These are phyloP conservation scores for Pseudachorutes palmiensis DNA, from an alignment of 1,140 invertebrate species.

Conservation along the genomic window DNA sequence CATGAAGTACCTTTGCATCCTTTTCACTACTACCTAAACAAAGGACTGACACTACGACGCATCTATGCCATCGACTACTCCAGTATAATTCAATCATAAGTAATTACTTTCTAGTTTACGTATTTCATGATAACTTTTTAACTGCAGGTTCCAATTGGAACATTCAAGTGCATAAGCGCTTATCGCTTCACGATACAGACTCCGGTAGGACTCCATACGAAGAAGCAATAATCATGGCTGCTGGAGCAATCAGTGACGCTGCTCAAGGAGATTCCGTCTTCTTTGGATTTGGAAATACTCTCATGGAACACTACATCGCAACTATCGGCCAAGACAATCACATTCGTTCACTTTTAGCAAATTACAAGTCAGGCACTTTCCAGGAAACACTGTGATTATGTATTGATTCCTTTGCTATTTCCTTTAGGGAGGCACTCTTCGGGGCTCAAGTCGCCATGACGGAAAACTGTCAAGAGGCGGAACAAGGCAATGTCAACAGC, in stretches of 20 bases:
- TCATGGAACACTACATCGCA: slow-evolving; percentile 15
- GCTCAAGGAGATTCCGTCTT: slow-evolving; percentile 30
- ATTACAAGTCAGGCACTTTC: slow-evolving; percentile 24
- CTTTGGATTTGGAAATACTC: slow-evolving; percentile 24
- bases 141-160: slow-evolving; percentile 31
- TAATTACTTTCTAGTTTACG: neutral
- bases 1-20: slow-evolving; percentile 29
- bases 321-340: slow-evolving; percentile 30
- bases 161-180: slow-evolving; percentile 18
- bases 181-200: slow-evolving; percentile 20
- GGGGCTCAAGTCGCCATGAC: slow-evolving; percentile 10
- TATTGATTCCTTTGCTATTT: too few species aligned
- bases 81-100: slow-evolving; percentile 11
- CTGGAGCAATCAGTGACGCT: slow-evolving; percentile 21
- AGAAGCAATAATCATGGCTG: slow-evolving; percentile 26
- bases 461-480: neutral
- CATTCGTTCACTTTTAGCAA: slow-evolving; percentile 18
- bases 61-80: slow-evolving; percentile 29
- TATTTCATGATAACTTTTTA: neutral
- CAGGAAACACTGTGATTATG: neutral
- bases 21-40: slow-evolving; percentile 24
- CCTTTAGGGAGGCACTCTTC: slow-evolving; percentile 21
- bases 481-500: neutral
- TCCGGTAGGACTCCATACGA: slow-evolving; percentile 23
- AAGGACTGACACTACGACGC: slow-evolving; percentile 24